Evolutionary conservation across 1,140 invertebrate species (phyloP).

Genomic region (Caenorhabditis elegans): WBcel235 BX284606.5:8025501-8026000

Average conservation of each 20-base stretch:
- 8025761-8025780: background rate
- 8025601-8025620: background rate
- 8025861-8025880: background rate
- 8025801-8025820: background rate
- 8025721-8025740: background rate
- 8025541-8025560: slow-evolving; percentile 22
- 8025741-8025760: background rate
- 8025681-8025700: background rate
- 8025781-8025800: slow-evolving; percentile 9
- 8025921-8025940: background rate
- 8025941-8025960: background rate
- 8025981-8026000: background rate
- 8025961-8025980: background rate
- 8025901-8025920: background rate
- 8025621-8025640: background rate
- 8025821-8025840: background rate
- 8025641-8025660: background rate
- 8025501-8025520: background rate
- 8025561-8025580: slow-evolving; percentile 13
- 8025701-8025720: background rate
- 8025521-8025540: background rate
- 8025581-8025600: background rate
- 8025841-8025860: background rate
- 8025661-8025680: background rate
- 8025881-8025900: background rate